phyloP scores from a whole-genome alignment of 2,888 invertebrate species.

The Mactromeris polynyma region DNA sequence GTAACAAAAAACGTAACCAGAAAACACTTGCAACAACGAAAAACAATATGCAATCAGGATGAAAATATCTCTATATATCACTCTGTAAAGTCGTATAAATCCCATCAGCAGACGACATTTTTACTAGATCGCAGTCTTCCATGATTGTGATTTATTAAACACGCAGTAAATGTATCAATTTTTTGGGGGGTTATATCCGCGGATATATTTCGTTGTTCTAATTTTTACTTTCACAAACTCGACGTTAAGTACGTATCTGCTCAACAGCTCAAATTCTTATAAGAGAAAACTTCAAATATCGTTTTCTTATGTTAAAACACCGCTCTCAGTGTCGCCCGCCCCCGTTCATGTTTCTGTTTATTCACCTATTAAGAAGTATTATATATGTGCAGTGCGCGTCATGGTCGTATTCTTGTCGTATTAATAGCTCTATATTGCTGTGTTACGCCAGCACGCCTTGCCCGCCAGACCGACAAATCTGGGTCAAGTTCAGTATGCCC shows the following conservation, averaged over 20 bases:
- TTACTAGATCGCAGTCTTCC: background rate
- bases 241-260: background rate
- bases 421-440: background rate
- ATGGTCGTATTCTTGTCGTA: background rate
- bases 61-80: background rate
- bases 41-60: background rate
- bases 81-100: background rate
- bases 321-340: background rate
- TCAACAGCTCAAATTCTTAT: too few relatives aligned
- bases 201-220: background rate
- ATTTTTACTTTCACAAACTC: background rate
- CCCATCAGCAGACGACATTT: background rate
- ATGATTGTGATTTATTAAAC: background rate
- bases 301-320: background rate
- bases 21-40: background rate
- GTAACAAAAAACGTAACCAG: slow-evolving; percentile 9
- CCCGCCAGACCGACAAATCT: slow-evolving; percentile 36
- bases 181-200: background rate
- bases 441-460: slow-evolving; percentile 28
- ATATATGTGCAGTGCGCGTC: background rate
- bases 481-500: slow-evolving; percentile 43
- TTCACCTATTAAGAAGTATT: background rate
- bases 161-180: background rate
- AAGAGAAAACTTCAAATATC: background rate
- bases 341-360: background rate